Percentiles rank a stretch among this genome's conserved stretches.
Evolutionary conservation across 2,888 invertebrate genomes (phyloP).

Genomic region (Ennomos erosarius): DNA sequence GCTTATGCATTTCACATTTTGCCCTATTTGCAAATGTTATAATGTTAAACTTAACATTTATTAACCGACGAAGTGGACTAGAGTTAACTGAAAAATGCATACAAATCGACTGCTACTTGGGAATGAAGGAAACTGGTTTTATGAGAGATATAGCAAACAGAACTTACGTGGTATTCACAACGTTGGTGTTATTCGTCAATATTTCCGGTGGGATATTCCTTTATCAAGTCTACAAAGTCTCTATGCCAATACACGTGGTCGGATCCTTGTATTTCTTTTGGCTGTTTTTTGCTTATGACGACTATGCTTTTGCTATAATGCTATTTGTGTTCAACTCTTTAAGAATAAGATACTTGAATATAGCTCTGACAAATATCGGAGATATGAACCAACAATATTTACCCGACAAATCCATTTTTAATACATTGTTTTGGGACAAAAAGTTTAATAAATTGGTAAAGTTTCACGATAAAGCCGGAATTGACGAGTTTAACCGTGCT

Average conservation of each 20-base stretch:
- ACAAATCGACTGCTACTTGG: slow-evolving; percentile 61
- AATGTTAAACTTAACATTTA: slow-evolving; percentile 52
- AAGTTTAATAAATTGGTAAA: slow-evolving; percentile 54
- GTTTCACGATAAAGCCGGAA: slow-evolving; percentile 49
- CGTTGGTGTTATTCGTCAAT: slow-evolving; percentile 40
- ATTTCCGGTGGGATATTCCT: slow-evolving; percentile 43
- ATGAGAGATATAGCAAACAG: slow-evolving; percentile 55
- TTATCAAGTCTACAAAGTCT: slow-evolving; percentile 47
- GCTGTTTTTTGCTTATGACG: slow-evolving; percentile 54
- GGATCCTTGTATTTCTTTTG: slow-evolving; percentile 51
- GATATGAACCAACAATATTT: slow-evolving; percentile 57
- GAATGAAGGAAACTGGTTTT: slow-evolving; percentile 61
- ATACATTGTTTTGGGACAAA: slow-evolving; percentile 58
- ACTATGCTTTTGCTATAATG: slow-evolving; percentile 45
- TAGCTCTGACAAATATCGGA: slow-evolving; percentile 60
- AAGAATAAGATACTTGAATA: slow-evolving; percentile 63
- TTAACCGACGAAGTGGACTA: slow-evolving; percentile 49
- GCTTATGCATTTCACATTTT: slow-evolving; percentile 49
- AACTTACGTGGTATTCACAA: slow-evolving; percentile 35
- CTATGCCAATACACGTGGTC: slow-evolving; percentile 45
- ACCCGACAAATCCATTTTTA: slow-evolving; percentile 55
- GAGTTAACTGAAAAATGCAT: slow-evolving; percentile 52
- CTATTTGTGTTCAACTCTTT: slow-evolving; percentile 45
- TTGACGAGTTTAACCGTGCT: slow-evolving; percentile 49
- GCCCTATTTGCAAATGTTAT: slow-evolving; percentile 49